phyloP scores from a whole-genome alignment of 2,797 vertebrate species.

The Rhodeus uyekii region DNA sequence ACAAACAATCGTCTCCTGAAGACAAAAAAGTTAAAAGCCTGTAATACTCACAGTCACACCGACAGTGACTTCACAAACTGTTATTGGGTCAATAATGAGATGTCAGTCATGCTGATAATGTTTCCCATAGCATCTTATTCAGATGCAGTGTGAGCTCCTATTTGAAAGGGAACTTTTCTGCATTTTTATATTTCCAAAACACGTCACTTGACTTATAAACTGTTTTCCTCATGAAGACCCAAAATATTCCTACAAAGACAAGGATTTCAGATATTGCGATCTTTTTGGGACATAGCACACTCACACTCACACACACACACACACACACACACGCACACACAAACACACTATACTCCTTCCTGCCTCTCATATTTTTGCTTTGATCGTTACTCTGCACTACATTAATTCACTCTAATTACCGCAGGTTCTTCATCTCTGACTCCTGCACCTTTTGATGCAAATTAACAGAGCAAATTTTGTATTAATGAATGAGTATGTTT shows the following conservation, averaged over 20 bases:
- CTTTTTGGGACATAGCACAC: too few relatives aligned
- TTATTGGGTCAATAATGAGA: too few relatives aligned
- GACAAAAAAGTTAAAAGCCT: too few relatives aligned
- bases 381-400: not conserved
- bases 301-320: not conserved
- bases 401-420: slow-evolving; percentile 3
- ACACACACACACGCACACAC: not conserved
- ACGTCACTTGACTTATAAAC: too few relatives aligned
- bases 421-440: slow-evolving; percentile 9
- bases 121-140: not conserved
- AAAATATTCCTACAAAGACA: too few relatives aligned
- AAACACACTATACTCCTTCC: not conserved
- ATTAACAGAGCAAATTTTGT: slow-evolving; percentile 80
- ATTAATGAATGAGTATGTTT: slow-evolving; percentile 98
- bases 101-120: not conserved
- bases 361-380: not conserved
- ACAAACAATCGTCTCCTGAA: too few relatives aligned
- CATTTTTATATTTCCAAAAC: too few relatives aligned
- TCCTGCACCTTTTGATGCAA: not conserved
- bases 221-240: too few relatives aligned
- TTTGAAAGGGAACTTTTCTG: too few relatives aligned
- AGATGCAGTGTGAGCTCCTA: not conserved
- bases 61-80: too few relatives aligned
- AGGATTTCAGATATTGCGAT: too few relatives aligned
- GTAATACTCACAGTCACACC: too few relatives aligned